Evolutionary conservation across 37 sponge, comb jelly and placozoan species (phyloP), one percentile per base, ranked within the genome.

Genomic region (Eunapius fragilis): DNA sequence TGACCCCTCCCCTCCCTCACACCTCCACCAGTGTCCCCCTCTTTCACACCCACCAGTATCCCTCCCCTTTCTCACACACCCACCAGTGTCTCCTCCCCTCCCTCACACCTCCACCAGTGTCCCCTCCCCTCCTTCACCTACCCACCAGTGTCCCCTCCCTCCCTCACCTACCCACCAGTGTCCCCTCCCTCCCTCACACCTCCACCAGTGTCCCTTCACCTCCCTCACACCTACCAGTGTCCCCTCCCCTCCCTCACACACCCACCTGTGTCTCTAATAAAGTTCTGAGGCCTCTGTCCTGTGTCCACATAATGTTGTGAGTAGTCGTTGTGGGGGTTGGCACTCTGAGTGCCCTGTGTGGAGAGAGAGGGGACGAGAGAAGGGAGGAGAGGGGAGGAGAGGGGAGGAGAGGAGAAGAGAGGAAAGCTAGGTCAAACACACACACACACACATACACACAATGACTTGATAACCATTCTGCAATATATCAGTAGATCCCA

Each of bases 241-340:
- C 47, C 4, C 47, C 58, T 58, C 17, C 58, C 14, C 22, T 58
- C 58, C 17, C 14, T 45, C 4, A 4, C 80, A 38, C 71, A 85
- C 87, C 58, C 45, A 91, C 98, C 94, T 13, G 87, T 87, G 37
- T 98, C 98, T 38, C 95, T 83, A 38, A 98, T 98, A 80, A 95
- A 98, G 87, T 98, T 98, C 86, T 98, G 98, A 7, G 98, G 91
- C 36, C 98, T 58, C 67, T 96, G 91, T 2, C 95, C 91, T 30
- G 96, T 98, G 73, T 98, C 98, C 25, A 98, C 92, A 80, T 93
- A 98, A 85, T 98, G 96, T 68, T 98, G 98, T 0, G 91, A 88
- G 81, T 98, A 98, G 83, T 98, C 98, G 37, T 98, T 98, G 84
- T 98, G 98, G 2, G 98, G 98, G 70, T 98, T 98, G 34, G 91